Conservation (phyloP, 2,113 vertebrate genomes). For the Toxotes chatareus region DNA sequence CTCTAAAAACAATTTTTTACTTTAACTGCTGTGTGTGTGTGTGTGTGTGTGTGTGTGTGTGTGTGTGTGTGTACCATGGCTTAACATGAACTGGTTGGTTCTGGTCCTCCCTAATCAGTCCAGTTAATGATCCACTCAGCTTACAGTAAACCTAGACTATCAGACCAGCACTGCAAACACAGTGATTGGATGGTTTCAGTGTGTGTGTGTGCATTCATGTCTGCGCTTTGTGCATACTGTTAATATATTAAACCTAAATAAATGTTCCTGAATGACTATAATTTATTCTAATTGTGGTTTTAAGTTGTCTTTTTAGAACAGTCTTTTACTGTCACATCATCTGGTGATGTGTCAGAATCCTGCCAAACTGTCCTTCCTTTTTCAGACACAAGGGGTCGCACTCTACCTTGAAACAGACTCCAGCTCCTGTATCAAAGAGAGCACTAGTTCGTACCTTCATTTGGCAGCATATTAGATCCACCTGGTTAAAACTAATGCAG, state of each 20-base stretch:
- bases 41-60: not conserved
- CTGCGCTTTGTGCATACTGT: not conserved
- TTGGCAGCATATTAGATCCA: not conserved
- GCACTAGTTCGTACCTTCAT: not conserved
- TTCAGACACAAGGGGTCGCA: conserved; percentile 42
- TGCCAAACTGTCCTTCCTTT: not conserved
- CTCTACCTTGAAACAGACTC: conserved; percentile 4
- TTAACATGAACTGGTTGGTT: conserved; percentile 25
- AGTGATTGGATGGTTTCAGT: conserved; percentile 2
- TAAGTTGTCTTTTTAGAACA: too few relatives aligned
- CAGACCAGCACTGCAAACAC: conserved; percentile 15
- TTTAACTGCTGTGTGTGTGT: not conserved
- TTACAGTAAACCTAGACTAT: conserved; percentile 5
- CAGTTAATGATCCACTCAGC: conserved; percentile 59
- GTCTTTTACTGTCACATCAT: not conserved
- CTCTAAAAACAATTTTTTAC: not conserved
- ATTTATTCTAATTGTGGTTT: too few relatives aligned
- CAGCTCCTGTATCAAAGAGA: not conserved
- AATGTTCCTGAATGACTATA: too few relatives aligned
- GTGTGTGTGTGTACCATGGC: not conserved
- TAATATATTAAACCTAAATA: not conserved
- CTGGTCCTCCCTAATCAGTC: conserved; percentile 20
- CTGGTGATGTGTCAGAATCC: not conserved
- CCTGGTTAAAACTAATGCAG: not conserved
- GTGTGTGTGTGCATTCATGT: not conserved